Evolutionary conservation across 2,113 vertebrate genomes (phyloP).

Genomic region (Hippocampus barbouri): DNA sequence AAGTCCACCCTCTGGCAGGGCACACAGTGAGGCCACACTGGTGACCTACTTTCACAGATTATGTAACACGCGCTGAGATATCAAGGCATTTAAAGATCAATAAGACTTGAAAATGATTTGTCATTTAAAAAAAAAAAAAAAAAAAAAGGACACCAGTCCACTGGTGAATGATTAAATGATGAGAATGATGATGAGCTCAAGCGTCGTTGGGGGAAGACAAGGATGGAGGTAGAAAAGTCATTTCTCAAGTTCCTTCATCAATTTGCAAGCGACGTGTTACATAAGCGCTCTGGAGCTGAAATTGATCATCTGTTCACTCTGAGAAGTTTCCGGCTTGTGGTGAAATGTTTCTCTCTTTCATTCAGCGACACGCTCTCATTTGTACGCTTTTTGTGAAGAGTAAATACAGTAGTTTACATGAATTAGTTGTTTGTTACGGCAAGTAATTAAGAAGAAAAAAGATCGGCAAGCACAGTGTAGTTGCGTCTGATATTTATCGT

Average conservation of each 20-base stretch:
- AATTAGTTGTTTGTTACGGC: neutral
- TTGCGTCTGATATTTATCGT: too few relatives aligned
- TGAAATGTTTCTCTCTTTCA: neutral
- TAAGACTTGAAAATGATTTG: neutral
- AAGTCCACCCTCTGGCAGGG: neutral
- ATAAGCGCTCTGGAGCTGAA: conserved; percentile 3
- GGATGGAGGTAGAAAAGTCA: neutral
- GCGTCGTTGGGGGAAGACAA: neutral
- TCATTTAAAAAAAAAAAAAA: too few relatives aligned
- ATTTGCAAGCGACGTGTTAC: neutral
- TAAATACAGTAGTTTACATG: neutral
- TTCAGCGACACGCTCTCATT: neutral
- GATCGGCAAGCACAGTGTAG: too few relatives aligned
- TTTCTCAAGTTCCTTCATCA: neutral
- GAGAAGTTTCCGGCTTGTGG: neutral
- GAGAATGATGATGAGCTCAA: neutral
- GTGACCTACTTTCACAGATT: neutral
- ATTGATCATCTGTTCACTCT: neutral
- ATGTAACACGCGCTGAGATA: neutral
- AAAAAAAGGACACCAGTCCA: too few relatives aligned
- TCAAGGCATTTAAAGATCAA: neutral
- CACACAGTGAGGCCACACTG: neutral
- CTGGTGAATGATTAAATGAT: neutral
- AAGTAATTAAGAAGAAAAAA: neutral
- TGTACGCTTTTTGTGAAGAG: neutral